phyloP scores from a whole-genome alignment of 2,888 invertebrate species.

The Trypoxylon attenuatum region DNA sequence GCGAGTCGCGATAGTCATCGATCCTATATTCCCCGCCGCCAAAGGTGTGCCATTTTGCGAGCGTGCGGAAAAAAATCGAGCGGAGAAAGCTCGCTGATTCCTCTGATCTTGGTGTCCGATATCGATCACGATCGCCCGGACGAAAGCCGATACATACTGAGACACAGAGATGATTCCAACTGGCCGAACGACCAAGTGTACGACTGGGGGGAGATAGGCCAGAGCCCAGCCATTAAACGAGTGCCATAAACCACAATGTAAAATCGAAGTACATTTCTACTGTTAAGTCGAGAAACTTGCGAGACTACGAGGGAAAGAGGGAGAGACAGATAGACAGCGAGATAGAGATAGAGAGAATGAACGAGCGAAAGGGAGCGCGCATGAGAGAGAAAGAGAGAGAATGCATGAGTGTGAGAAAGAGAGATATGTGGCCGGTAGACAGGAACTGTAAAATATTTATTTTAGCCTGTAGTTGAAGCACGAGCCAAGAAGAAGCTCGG shows the following conservation, averaged over 20 bases:
- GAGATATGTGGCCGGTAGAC: constrained; percentile 16
- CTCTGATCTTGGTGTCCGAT: constrained; percentile 19
- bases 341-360: constrained; percentile 13
- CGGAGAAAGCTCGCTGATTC: constrained; percentile 19
- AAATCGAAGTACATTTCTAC: constrained; percentile 32
- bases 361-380: constrained; percentile 4
- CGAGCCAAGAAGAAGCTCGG: constrained; percentile 1
- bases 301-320: constrained; percentile 20
- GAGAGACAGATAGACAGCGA: too few relatives aligned
- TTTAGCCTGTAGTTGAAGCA: constrained; percentile 47
- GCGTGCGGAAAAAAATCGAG: constrained; percentile 6
- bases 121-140: constrained; percentile 15
- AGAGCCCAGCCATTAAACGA: constrained; percentile 70
- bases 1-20: constrained; percentile 63
- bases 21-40: constrained; percentile 53
- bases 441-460: constrained; percentile 65
- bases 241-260: constrained; percentile 68
- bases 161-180: too few relatives aligned
- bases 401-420: constrained; percentile 19
- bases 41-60: constrained; percentile 19
- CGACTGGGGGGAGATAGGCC: constrained; percentile 9
- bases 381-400: too few relatives aligned
- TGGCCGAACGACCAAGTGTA: too few relatives aligned
- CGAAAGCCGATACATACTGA: constrained; percentile 36
- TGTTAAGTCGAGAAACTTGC: constrained; percentile 30